These are phyloP conservation scores for Petaurus breviceps DNA, from an alignment of 2,113 vertebrate genomes.

Conservation along the genomic window DNA sequence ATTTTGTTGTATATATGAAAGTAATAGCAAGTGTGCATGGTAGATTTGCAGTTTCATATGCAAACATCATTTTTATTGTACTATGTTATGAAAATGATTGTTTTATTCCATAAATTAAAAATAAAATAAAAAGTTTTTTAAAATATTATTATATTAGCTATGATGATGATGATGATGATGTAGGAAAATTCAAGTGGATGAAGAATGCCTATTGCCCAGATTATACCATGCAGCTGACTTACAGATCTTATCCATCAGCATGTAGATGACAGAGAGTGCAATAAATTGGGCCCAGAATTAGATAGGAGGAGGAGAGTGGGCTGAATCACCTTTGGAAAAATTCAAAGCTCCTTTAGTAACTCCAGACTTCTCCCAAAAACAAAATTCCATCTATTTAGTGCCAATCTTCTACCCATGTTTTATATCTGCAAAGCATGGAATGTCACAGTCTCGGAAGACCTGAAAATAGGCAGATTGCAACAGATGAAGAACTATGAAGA, in stretches of 20 bases:
- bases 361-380: neutral
- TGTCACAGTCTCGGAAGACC: neutral
- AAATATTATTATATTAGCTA: neutral
- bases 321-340: neutral
- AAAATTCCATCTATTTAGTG: neutral
- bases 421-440: neutral
- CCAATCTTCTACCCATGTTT: neutral
- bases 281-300: neutral
- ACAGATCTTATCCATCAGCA: neutral
- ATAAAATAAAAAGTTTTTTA: neutral
- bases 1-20: neutral
- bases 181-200: neutral
- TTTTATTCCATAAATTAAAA: neutral
- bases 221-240: neutral
- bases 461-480: neutral
- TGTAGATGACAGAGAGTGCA: neutral
- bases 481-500: neutral
- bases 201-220: neutral
- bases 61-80: neutral
- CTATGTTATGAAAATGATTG: neutral
- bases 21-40: neutral
- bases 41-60: neutral
- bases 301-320: neutral
- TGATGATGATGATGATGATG: neutral
- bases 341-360: neutral